Conservation (phyloP, 2,113 vertebrate genomes). For the Vireo altiloquus region DNA sequence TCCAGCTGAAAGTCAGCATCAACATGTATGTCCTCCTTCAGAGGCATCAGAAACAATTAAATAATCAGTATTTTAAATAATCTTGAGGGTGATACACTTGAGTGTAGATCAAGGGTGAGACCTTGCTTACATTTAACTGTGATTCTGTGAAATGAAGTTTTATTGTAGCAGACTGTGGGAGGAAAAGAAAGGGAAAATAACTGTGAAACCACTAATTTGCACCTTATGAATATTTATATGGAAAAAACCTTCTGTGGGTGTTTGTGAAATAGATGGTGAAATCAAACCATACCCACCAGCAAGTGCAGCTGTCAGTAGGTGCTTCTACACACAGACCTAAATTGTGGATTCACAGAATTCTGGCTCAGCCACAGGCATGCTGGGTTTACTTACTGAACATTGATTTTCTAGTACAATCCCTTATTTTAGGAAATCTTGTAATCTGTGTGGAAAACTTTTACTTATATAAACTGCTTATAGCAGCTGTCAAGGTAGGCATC, state of each 20-base stretch:
- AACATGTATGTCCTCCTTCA: not conserved
- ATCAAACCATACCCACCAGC: not conserved
- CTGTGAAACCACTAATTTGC: slow-evolving; percentile 46
- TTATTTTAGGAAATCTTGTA: not conserved
- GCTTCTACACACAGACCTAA: not conserved
- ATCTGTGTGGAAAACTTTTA: not conserved
- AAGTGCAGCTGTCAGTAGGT: not conserved
- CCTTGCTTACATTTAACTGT: not conserved
- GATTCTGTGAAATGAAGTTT: not conserved
- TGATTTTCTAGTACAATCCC: not conserved
- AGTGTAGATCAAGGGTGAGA: not conserved
- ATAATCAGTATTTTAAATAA: slow-evolving; percentile 3
- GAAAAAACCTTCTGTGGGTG: not conserved
- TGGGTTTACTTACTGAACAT: not conserved
- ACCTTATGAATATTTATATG: slow-evolving; percentile 9
- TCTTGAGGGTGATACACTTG: not conserved
- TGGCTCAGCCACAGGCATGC: not conserved
- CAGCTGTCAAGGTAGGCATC: not conserved
- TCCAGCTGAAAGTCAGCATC: not conserved
- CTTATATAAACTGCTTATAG: not conserved
- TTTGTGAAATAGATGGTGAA: not conserved
- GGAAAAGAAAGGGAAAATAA: not conserved
- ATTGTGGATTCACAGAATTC: accelerated
- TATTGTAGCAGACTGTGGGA: not conserved
- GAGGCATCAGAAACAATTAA: not conserved